A percentile compares a stretch with the other conserved stretches of the same genome.
Conservation (phyloP, 2,797 vertebrate species). For the Epinephelus coioides region DNA sequence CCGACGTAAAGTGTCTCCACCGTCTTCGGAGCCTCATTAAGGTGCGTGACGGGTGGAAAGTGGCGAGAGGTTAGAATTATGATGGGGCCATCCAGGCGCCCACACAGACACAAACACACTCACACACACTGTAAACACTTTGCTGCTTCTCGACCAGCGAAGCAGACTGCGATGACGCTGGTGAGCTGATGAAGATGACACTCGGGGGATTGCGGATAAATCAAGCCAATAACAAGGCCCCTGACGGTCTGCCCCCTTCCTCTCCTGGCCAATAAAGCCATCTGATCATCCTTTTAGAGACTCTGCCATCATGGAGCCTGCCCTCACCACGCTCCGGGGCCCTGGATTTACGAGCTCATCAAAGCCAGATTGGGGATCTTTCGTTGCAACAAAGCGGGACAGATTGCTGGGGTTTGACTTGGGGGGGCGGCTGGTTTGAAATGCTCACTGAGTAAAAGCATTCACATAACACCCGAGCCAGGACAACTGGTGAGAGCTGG, state of each 20-base stretch:
- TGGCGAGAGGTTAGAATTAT: conserved; percentile 26
- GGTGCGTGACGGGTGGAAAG: conserved; percentile 61
- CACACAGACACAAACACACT: conserved; percentile 22
- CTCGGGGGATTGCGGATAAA: conserved; percentile 81
- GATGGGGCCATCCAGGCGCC: not conserved
- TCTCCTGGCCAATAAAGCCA: conserved; percentile 77
- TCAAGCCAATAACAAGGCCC: conserved; percentile 81
- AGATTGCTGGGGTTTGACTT: conserved; percentile 65
- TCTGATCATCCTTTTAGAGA: conserved; percentile 82
- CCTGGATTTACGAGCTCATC: conserved; percentile 83
- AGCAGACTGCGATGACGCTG: conserved; percentile 39
- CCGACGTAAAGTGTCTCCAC: conserved; percentile 33
- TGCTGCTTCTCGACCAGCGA: conserved; percentile 56
- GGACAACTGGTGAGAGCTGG: conserved; percentile 16
- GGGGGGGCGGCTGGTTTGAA: conserved; percentile 43
- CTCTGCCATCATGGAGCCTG: conserved; percentile 62
- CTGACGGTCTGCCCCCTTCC: conserved; percentile 58
- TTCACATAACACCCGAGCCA: conserved; percentile 49
- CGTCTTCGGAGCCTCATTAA: conserved; percentile 65
- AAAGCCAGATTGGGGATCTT: conserved; percentile 77
- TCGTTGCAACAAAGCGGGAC: conserved; percentile 70
- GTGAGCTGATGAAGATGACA: conserved; percentile 70
- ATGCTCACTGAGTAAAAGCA: conserved; percentile 49
- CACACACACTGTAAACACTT: conserved; percentile 12
- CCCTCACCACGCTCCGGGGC: conserved; percentile 37